Evolutionary conservation across 2,888 invertebrate species (phyloP).

Genomic region (Apamea epomidion): DNA sequence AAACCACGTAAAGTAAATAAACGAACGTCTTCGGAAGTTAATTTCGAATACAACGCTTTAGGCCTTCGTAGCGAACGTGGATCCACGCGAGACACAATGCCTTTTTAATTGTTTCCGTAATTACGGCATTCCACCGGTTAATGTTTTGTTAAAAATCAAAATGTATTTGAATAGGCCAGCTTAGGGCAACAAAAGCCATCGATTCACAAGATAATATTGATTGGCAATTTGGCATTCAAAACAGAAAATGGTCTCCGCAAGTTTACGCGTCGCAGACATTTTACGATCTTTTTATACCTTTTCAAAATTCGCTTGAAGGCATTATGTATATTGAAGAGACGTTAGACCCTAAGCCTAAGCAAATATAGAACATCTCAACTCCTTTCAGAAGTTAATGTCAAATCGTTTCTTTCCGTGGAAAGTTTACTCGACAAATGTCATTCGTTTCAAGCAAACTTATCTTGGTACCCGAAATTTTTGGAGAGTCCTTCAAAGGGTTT

Average conservation of each 20-base stretch:
- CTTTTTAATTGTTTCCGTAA: neutral
- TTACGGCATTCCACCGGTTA: too few relatives aligned
- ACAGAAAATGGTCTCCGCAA: slow-evolving; percentile 45
- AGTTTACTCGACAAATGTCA: slow-evolving; percentile 69
- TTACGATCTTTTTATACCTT: slow-evolving; percentile 63
- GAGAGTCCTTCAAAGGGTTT: slow-evolving; percentile 72
- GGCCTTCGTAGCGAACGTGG: neutral
- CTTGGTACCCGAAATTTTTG: slow-evolving; percentile 66
- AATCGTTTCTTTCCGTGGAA: slow-evolving; percentile 64
- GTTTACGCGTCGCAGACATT: slow-evolving; percentile 47
- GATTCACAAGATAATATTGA: slow-evolving; percentile 55
- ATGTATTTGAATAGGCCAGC: neutral
- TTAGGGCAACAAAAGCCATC: slow-evolving; percentile 13
- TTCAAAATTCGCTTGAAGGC: slow-evolving; percentile 53
- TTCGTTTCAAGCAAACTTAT: slow-evolving; percentile 78
- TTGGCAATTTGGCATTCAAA: slow-evolving; percentile 52
- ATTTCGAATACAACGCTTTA: neutral
- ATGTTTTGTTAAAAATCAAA: neutral
- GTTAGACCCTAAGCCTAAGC: slow-evolving; percentile 42
- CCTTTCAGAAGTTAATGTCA: slow-evolving; percentile 63
- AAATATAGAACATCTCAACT: slow-evolving; percentile 53
- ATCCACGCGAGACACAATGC: neutral
- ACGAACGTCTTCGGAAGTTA: neutral
- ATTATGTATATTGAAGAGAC: slow-evolving; percentile 53
- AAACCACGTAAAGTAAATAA: neutral